Evolutionary conservation across 2,797 vertebrate species (phyloP).

Genomic region (Takifugu rubripes): DNA sequence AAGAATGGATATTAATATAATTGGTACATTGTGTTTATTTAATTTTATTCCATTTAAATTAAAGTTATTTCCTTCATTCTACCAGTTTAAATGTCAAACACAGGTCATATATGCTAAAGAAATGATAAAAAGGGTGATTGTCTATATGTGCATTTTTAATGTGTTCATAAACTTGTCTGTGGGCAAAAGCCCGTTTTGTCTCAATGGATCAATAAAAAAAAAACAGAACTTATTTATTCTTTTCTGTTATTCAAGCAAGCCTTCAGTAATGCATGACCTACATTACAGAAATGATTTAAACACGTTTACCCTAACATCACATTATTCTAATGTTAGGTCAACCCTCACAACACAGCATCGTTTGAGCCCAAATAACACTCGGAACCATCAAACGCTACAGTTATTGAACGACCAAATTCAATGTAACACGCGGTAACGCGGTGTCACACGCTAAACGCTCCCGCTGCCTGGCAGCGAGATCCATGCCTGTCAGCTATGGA

Average conservation of each 20-base stretch:
- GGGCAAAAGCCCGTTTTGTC: too few species aligned
- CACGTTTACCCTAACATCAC: too few species aligned
- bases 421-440: slow-evolving; percentile 32
- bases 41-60: background rate
- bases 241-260: too few species aligned
- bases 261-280: too few species aligned
- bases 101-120: background rate
- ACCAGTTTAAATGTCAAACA: background rate
- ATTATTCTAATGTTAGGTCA: too few species aligned
- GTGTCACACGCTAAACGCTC: slow-evolving; percentile 34
- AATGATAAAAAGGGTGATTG: background rate
- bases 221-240: too few species aligned
- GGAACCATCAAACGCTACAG: slow-evolving; percentile 27
- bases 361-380: background rate
- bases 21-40: background rate
- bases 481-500: slow-evolving; percentile 56
- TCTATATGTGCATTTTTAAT: background rate
- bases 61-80: background rate
- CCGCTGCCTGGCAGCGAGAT: slow-evolving; percentile 3
- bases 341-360: too few species aligned
- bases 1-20: slow-evolving; percentile 19
- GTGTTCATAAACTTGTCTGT: background rate
- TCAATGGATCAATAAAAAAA: too few species aligned
- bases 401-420: slow-evolving; percentile 42
- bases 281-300: too few species aligned